phyloP scores from a whole-genome alignment of 1,140 invertebrate genomes.

The Pseudomyrmex sp. region DNA sequence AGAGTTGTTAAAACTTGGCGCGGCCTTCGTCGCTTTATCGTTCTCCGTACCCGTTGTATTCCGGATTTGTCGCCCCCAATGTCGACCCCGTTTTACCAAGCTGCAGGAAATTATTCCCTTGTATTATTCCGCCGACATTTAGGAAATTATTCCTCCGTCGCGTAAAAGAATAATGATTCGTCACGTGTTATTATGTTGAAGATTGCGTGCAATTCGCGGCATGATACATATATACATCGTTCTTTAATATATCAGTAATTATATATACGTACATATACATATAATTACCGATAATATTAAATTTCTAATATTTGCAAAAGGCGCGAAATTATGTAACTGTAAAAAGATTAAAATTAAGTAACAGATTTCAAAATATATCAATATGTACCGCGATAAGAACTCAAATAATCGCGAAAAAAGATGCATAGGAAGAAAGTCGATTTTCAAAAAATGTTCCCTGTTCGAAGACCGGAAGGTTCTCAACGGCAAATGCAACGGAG shows the following conservation, averaged over 20 bases:
- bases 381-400: not conserved
- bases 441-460: conserved; percentile 65
- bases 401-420: not conserved
- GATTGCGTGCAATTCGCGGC: not conserved
- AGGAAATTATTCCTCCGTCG: conserved; percentile 36
- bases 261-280: not conserved
- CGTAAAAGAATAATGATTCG: conserved; percentile 21
- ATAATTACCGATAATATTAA: not conserved
- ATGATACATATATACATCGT: not conserved
- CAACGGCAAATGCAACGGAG: conserved; percentile 45
- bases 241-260: not conserved
- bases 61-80: conserved; percentile 8
- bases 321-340: no score
- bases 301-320: not conserved
- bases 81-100: not conserved
- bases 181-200: not conserved
- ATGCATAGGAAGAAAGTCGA: conserved; percentile 21
- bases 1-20: conserved; percentile 20
- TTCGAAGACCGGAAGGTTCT: conserved; percentile 68
- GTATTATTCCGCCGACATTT: conserved; percentile 34
- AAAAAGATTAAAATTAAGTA: not conserved
- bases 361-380: not conserved
- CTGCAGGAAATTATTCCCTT: conserved; percentile 39
- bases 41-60: conserved; percentile 23
- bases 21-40: conserved; percentile 34